Evolutionary conservation across 1,140 invertebrate species (phyloP), one percentile per base, ranked within the genome.

Genomic region (Musca vetustissima): DNA sequence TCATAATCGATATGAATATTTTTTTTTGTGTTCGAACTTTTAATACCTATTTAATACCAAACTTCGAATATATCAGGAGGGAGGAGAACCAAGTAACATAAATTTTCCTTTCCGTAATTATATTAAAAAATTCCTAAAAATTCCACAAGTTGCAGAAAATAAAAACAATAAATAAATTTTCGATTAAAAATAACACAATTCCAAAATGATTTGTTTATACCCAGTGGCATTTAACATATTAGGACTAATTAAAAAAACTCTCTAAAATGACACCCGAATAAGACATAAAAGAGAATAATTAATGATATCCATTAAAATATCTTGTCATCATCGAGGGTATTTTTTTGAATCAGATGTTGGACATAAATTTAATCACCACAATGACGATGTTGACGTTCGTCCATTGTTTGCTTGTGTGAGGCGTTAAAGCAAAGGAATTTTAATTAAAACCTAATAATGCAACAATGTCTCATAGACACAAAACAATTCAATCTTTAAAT

Each of bases 221-320:
- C 11, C 55, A 59, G 32, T 59, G 8, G 11, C 28, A 43, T 61
- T 52, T 19, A 13, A 57, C 53, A n/a, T 57, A 57, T 57, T 57
- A 57, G 53, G 53, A 15, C 19, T 28, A 57, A 57, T 57, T 57
- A 57, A 57, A 57, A 61, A 61, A 36, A 61, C 25, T 19, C 28
- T 61, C 17, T 32, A 36, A 61, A 36, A 36, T 36, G 57, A 19
- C 57, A 61, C 8, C 28, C 15, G 15, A 61, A 61, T 19, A 36
- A 61, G 19, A 36, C 55, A 61, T 13, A 61, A 28, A 61, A 36
- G 49, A 52, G 49, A 61, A 17, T 36, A 61, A 61, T 61, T 61
- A 36, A 61, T 61, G 57, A 36, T 19, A 61, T 61, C 57, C 57
- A 61, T 61, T 61, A 61, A 61, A 43, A 36, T 61, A 36, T 61